Percentiles rank a stretch among this genome's conserved stretches.
These are phyloP conservation scores for Creontiades dilutus DNA, from an alignment of 2,888 invertebrate species.

Conservation along the genomic window DNA sequence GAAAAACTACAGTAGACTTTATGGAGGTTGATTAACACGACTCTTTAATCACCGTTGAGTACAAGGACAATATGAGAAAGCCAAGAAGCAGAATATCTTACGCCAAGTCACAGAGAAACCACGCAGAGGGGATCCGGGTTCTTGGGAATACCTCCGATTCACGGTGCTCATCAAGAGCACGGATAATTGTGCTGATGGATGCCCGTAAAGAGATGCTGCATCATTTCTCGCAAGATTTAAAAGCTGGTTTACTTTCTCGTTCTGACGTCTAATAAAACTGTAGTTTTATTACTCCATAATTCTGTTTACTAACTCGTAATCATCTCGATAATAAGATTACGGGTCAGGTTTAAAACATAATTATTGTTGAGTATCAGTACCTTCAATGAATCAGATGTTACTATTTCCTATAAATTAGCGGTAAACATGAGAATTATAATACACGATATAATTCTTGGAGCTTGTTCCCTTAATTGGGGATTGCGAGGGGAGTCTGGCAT, in stretches of 20 bases:
- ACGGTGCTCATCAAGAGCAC: background rate
- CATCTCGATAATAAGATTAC: no score
- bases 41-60: background rate
- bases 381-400: no score
- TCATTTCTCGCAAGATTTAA: background rate
- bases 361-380: no score
- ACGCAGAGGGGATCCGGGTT: background rate
- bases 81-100: background rate
- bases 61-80: background rate
- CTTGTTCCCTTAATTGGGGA: no score
- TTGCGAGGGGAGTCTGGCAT: no score
- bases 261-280: no score
- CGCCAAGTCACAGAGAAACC: background rate
- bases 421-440: no score
- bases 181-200: background rate
- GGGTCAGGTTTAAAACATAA: no score
- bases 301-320: no score
- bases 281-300: no score
- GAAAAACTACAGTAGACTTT: background rate
- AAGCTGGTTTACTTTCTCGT: background rate
- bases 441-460: no score
- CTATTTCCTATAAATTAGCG: no score
- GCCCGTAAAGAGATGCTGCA: background rate
- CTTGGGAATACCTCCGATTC: background rate
- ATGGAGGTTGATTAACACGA: background rate